Evolutionary conservation across 2,888 invertebrate genomes (phyloP), one percentile per base, ranked within the genome.

Genomic region (Argyresthia goedartella): DNA sequence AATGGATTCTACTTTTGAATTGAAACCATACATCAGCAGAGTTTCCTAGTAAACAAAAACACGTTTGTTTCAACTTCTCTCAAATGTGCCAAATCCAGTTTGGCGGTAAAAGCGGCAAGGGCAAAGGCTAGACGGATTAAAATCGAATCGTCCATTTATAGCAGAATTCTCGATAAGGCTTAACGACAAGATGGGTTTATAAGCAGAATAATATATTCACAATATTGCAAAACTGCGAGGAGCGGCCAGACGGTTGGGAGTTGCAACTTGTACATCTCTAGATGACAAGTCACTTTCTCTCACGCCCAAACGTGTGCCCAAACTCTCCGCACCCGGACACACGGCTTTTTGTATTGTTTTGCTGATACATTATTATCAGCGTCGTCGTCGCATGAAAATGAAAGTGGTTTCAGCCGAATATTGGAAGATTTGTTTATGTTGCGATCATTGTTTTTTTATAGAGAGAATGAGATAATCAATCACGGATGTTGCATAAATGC

Each of bases 261-360:
- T 25, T 25, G 25, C 25, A 25, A 25, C 25, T 25, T 25, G 25
- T 25, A 25, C 25, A 63, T 54, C 57, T 60, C 64, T 71, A 73
- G 73, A 75, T 75, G 75, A 72, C 70, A 76, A 63, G 72, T 59
- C 64, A 78, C 81, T 81, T 81, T 82, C 81, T 76, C 81, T 75
- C 62, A 63, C 57, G 61, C 55, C 60, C 65, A 64, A 65, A 68
- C 67, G 62, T 62, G 25, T 25, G 66, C 65, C 72, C 65, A 44
- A 16, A 44, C 34, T 16, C 13, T 33, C 25, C 9, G 42, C 41
- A 77, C 76, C 80, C 80, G 80, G 80, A 78, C 74, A 59, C 63
- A 61, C 66, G 56, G 64, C 58, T 71, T 72, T 71, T 69, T 70
- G 70, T 73, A 79, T 78, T 81, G 80, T 81, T 79, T 81, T 76